Evolutionary conservation across 37 sponge, comb jelly and placozoan genomes (phyloP).

Genomic region (Halisarca cf. caerulea): DNA sequence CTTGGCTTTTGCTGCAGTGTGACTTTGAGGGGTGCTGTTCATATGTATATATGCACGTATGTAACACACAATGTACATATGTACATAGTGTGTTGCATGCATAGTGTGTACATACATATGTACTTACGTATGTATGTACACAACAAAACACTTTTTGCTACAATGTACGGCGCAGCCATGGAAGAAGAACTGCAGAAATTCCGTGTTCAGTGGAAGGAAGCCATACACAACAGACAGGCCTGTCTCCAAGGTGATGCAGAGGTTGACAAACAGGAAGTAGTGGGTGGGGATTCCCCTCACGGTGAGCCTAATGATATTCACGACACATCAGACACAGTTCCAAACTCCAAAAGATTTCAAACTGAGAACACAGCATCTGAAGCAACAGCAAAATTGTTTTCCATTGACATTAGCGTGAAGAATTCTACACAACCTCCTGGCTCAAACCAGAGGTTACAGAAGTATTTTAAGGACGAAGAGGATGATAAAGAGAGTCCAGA

Average conservation of each 20-base stretch:
- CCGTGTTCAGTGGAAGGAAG: conserved; percentile 40
- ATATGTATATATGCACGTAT: no score
- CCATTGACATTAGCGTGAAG: background rate
- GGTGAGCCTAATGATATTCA: background rate
- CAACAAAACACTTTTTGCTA: no score
- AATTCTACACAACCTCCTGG: background rate
- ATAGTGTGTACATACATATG: background rate
- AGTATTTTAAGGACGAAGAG: conserved; percentile 22
- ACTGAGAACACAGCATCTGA: background rate
- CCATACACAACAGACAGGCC: background rate
- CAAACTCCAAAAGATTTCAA: background rate
- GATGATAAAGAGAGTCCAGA: background rate
- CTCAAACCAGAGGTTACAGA: conserved; percentile 24
- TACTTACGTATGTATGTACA: background rate
- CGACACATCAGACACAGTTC: background rate
- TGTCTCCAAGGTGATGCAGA: no score
- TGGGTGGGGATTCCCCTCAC: background rate
- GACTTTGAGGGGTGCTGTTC: no score
- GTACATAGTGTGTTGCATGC: background rate
- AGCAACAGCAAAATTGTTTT: background rate
- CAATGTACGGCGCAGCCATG: no score
- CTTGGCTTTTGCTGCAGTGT: no score
- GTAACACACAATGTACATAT: background rate
- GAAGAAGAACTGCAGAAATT: conserved; percentile 35
- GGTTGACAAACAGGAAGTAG: background rate